phyloP scores from a whole-genome alignment of 2,797 vertebrate species.

The Psittacula echo region DNA sequence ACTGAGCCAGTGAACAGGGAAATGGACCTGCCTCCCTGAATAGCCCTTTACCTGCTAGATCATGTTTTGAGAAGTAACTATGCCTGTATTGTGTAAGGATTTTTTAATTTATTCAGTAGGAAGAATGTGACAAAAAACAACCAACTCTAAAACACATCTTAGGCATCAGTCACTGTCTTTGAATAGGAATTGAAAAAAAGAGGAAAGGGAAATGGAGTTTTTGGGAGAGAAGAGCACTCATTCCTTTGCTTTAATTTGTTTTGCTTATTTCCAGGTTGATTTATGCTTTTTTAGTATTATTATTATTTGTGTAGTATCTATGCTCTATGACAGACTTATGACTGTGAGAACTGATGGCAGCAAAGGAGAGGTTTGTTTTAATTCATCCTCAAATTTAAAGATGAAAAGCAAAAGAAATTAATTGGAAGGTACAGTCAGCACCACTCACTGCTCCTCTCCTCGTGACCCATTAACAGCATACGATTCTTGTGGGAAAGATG shows the following conservation, averaged over 20 bases:
- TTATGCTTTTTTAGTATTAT: background rate
- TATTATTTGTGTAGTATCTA: background rate
- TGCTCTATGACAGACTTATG: background rate
- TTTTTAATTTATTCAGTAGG: background rate
- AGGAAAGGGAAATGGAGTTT: background rate
- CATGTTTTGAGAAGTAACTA: background rate
- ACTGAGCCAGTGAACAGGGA: background rate
- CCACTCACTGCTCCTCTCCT: background rate
- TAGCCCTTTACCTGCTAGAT: background rate
- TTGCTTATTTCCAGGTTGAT: background rate
- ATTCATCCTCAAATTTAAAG: slow-evolving; percentile 16
- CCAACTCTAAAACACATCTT: background rate
- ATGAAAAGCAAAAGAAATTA: slow-evolving; percentile 12
- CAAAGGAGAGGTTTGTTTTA: background rate
- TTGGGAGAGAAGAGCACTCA: background rate
- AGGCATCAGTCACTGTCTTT: background rate
- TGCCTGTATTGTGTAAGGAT: background rate
- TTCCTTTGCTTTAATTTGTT: background rate
- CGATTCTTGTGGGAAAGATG: slow-evolving; percentile 1
- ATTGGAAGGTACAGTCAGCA: background rate
- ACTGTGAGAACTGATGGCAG: background rate
- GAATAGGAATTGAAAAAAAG: background rate
- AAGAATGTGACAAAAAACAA: background rate
- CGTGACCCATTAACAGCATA: background rate
- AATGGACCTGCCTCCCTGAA: background rate